These are phyloP conservation scores for Drosophila recens DNA, from an alignment of 2,888 invertebrate species.

Conservation along the genomic window DNA sequence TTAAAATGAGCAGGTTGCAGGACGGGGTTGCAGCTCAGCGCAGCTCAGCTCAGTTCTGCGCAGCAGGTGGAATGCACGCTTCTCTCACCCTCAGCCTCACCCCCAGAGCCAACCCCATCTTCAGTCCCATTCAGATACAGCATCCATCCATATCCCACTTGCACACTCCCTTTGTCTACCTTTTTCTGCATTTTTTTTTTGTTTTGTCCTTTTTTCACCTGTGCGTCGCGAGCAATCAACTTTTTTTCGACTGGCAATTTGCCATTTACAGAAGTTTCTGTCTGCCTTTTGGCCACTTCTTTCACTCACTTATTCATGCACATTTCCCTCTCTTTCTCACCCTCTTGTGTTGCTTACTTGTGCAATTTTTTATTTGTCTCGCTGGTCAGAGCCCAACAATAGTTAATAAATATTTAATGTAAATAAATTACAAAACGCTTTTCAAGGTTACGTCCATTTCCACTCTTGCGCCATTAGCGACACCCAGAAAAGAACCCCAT, in stretches of 20 bases:
- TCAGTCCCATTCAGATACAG: not conserved
- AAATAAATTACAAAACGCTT: conserved; percentile 77
- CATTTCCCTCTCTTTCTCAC: conserved; percentile 9
- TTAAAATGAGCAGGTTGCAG: conserved; percentile 48
- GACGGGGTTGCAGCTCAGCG: conserved; percentile 1
- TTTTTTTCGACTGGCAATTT: conserved; percentile 48
- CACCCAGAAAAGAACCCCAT: conserved; percentile 26
- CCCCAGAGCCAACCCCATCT: not conserved
- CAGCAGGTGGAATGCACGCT: conserved; percentile 38
- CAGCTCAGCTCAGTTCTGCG: not conserved
- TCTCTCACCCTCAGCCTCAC: not conserved
- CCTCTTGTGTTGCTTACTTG: conserved; percentile 13
- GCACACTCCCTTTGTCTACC: not conserved
- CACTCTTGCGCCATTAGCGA: conserved; percentile 36
- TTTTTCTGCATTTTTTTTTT: not conserved
- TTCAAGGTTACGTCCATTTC: conserved; percentile 69
- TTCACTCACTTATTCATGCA: conserved; percentile 66
- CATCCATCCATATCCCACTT: not conserved
- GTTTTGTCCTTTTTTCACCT: conserved; percentile 24
- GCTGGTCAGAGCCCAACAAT: conserved; percentile 61
- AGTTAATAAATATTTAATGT: conserved; percentile 73
- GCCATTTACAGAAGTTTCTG: conserved; percentile 39
- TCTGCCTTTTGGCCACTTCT: conserved; percentile 43
- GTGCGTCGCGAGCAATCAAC: conserved; percentile 52
- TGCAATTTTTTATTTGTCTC: conserved; percentile 63